Percentiles rank a stretch among this genome's conserved stretches.
Conservation (phyloP, 2,888 invertebrate genomes). For the Tinea semifulvella region DNA sequence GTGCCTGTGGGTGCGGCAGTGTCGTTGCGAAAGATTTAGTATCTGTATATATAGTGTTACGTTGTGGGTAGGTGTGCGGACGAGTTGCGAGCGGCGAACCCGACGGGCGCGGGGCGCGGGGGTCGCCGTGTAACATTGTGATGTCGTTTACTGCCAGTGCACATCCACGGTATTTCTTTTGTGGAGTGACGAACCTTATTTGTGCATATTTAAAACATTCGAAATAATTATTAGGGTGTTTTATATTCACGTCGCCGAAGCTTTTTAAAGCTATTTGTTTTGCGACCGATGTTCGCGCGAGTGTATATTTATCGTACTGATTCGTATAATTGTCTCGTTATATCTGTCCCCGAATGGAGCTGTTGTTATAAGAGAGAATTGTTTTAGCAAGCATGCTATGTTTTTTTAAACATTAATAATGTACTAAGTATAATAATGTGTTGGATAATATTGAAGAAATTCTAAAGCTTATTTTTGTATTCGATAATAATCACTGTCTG, state of each 20-base stretch:
- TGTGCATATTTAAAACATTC: conserved; percentile 45
- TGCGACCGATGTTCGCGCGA: conserved; percentile 55
- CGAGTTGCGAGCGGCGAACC: conserved; percentile 13
- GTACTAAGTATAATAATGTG: conserved; percentile 19
- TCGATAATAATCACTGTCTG: conserved; percentile 39
- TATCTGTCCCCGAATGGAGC: conserved; percentile 38
- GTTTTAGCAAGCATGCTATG: conserved; percentile 32
- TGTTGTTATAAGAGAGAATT: conserved; percentile 40
- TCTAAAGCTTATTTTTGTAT: conserved; percentile 66
- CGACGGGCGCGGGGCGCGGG: conserved; percentile 20
- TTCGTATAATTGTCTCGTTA: conserved; percentile 40
- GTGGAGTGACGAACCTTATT: conserved; percentile 33
- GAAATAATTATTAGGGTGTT: conserved; percentile 49
- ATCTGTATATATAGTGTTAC: conserved; percentile 15
- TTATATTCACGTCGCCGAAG: conserved; percentile 58
- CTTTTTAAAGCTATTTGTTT: conserved; percentile 57
- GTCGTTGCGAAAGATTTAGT: no score
- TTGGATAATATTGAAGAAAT: conserved; percentile 59
- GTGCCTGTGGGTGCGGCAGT: not conserved
- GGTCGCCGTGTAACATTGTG: conserved; percentile 11
- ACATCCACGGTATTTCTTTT: conserved; percentile 34
- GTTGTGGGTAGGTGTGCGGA: conserved; percentile 8
- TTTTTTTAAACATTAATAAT: conserved; percentile 48
- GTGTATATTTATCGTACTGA: conserved; percentile 37
- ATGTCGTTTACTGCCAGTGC: conserved; percentile 23